These are phyloP conservation scores for Papilio demoleus DNA, from an alignment of 2,888 invertebrate species.

Conservation along the genomic window DNA sequence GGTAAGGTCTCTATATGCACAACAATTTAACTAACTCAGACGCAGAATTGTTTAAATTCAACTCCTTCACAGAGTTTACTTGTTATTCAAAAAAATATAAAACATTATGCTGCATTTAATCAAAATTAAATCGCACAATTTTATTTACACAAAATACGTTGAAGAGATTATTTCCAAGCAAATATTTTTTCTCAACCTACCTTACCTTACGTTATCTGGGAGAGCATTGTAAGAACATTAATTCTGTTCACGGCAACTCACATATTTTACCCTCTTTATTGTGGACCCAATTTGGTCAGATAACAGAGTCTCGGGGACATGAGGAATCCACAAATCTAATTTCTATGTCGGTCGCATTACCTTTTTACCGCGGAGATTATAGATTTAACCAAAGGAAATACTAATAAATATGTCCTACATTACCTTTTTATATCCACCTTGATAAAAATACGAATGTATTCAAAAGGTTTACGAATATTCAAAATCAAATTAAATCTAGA, in stretches of 20 bases:
- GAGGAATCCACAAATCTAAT: constrained; percentile 30
- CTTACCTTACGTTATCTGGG: neutral
- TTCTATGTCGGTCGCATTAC: constrained; percentile 29
- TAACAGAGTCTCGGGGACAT: constrained; percentile 10
- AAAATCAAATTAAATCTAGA: neutral
- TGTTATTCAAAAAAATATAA: too few relatives aligned
- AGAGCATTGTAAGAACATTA: constrained; percentile 12
- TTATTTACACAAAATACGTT: neutral
- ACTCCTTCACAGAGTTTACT: too few relatives aligned
- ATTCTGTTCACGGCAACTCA: constrained; percentile 23
- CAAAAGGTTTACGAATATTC: neutral
- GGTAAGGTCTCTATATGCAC: neutral
- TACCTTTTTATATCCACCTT: neutral
- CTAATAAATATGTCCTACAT: neutral
- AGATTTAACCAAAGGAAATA: constrained; percentile 23
- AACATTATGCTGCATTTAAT: too few relatives aligned
- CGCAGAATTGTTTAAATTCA: neutral
- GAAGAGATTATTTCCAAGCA: neutral
- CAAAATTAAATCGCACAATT: neutral
- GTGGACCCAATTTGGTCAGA: constrained; percentile 35
- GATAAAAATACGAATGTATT: neutral
- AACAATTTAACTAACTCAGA: neutral
- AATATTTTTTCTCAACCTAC: neutral
- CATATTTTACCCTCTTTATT: constrained; percentile 30
- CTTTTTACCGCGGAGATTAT: constrained; percentile 19